Evolutionary conservation across 2,797 vertebrate species (phyloP).

Genomic region (Percopsis omiscomaycus): DNA sequence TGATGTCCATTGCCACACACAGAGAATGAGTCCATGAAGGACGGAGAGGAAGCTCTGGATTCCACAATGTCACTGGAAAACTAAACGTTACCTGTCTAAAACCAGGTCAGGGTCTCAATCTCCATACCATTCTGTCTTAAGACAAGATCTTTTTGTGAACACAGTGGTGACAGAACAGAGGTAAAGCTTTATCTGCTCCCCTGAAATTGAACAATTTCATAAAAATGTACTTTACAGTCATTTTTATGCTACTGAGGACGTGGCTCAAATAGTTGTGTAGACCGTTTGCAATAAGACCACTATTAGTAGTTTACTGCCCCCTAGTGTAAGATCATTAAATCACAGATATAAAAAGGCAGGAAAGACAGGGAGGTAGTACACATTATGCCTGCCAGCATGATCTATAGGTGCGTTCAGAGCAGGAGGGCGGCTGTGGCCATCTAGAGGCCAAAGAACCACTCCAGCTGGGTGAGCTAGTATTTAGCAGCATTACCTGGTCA

Average conservation of each 20-base stretch:
- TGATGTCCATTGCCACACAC: neutral
- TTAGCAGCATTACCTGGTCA: slow-evolving; percentile 12
- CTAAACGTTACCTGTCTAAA: neutral
- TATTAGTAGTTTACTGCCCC: slow-evolving; percentile 55
- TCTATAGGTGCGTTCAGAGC: neutral
- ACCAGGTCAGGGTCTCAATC: neutral
- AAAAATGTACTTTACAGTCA: too few species aligned
- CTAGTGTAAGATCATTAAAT: slow-evolving; percentile 42
- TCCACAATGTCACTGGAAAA: too few species aligned
- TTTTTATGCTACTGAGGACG: too few species aligned
- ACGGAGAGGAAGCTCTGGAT: neutral
- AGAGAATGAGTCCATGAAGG: neutral
- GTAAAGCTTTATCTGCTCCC: neutral
- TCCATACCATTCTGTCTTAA: too few species aligned
- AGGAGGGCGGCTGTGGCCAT: neutral
- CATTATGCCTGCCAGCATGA: neutral
- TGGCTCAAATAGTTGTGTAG: neutral
- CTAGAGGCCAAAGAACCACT: slow-evolving; percentile 18
- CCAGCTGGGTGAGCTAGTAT: slow-evolving; percentile 20
- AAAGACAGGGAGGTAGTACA: slow-evolving; percentile 1
- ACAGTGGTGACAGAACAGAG: too few species aligned
- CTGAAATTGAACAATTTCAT: too few species aligned
- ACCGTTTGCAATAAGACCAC: neutral
- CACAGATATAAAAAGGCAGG: slow-evolving; percentile 6
- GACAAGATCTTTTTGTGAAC: too few species aligned